These are phyloP conservation scores for Aulostomus chinensis DNA, from an alignment of 2,797 vertebrate genomes.

Conservation along the genomic window DNA sequence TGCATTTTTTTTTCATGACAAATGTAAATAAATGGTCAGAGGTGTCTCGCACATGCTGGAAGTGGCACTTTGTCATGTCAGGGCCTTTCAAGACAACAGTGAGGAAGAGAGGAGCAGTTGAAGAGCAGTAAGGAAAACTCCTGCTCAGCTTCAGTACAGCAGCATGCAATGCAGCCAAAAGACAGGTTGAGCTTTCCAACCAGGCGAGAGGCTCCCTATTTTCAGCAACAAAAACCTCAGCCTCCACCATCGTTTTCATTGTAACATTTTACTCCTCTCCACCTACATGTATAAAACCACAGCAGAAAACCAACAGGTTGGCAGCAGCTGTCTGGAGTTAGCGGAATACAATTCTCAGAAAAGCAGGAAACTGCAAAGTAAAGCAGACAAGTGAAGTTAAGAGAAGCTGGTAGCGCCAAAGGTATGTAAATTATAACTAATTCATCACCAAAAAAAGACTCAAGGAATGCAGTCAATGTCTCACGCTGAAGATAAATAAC, in stretches of 20 bases:
- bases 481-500: constrained; percentile 6
- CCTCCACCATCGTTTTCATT: constrained; percentile 7
- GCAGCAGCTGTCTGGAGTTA: constrained; percentile 14
- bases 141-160: constrained; percentile 16
- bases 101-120: constrained; percentile 10
- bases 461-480: constrained; percentile 6
- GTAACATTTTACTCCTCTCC: constrained; percentile 26
- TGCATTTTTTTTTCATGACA: no score
- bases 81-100: no score
- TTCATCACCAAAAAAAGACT: constrained; percentile 15
- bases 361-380: neutral
- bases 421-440: constrained; percentile 19
- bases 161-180: constrained; percentile 21
- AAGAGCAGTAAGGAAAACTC: constrained; percentile 8
- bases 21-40: neutral
- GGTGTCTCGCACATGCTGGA: no score
- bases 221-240: constrained; percentile 39
- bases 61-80: no score
- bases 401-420: constrained; percentile 12
- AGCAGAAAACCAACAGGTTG: constrained; percentile 36
- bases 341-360: constrained; percentile 4
- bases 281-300: constrained; percentile 15
- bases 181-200: constrained; percentile 9
- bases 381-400: neutral
- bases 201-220: constrained; percentile 14